Evolutionary conservation across 2,888 invertebrate genomes (phyloP), one percentile per base, ranked within the genome.

Genomic region (Drosophila buzzatii): DNA sequence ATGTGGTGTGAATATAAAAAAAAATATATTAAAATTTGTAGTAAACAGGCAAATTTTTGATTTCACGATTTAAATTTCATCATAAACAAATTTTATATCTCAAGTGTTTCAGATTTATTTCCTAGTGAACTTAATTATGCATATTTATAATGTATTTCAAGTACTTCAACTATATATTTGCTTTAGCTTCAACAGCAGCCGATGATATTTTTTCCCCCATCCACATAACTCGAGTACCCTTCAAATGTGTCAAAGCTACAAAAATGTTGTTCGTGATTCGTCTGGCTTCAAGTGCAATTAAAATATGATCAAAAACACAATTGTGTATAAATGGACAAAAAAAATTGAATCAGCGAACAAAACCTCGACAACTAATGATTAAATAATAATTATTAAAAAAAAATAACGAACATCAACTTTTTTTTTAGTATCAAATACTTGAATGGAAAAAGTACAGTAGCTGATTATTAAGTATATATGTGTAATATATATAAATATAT

Each of bases 221-320:
- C n/a, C n/a, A 10, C 41, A 73, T 49, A 35, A 14, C 20, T 62
- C 47, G 52, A 69, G 74, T 57, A 53, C 76, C 49, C 78, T 81
- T 80, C 57, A 73, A 61, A 78, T 69, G 82, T 80, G 82, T 70
- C 78, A 65, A 67, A 73, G 63, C 66, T 65, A 63, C 51, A 55
- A 49, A 63, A 52, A 49, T 64, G 47, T 55, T 47, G 61, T 63
- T 76, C 67, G 78, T 76, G 81, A 79, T 76, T 81, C 70, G 76
- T 70, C 52, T 67, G 73, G 62, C 76, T 42, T 69, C 67, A 61
- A 71, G 73, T 78, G 67, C 76, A 68, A 73, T 81, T 76, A 79
- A 82, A 82, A 73, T 70, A 68, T 82, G 71, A 79, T 68, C 51
- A 73, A 80, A 71, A 71, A 14, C 33, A 35, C 79, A 67, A 79